Base-by-base conservation (phyloP, 2,888 invertebrate species). In the Agonopterix heracliana region DNA sequence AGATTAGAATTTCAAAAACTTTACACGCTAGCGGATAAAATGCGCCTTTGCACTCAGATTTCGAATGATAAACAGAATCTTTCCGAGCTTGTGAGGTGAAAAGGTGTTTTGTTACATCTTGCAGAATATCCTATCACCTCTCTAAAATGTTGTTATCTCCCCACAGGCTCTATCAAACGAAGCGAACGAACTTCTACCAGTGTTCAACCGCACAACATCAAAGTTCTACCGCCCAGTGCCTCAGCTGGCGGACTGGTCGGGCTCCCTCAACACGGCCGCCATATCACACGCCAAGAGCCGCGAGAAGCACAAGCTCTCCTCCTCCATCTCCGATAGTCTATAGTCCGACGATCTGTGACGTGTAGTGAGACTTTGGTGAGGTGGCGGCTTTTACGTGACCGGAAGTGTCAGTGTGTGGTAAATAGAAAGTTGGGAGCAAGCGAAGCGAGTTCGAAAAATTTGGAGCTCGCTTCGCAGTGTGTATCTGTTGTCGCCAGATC, bases 171-270 rank as follows among this genome's bases (percentile, higher is more conserved):
- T 98, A 50, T 94, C 98, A 2, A 96, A 97, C 81, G 99, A 99
- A 87, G 99, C 99, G 1, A 98, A 97, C 85, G 99, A 99, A 74
- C 89, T 98, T 44, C 89, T 99, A 48, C 99, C 99, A 0, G 95
- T 99, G 56, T 99, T 98, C 91, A 99, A 99, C 86, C 96, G 97
- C 66, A 98, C 98, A 0, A 96, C 98, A 9, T 94, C 95, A 7
- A 95, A 94, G 75, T 96, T 97, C 81, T 99, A 99, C 87, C 90
- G 92, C 48, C 92, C 95, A 0, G 91, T 93, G 2, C 90, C 94
- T 12, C 95, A 94, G 48, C 93, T 95, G 1, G 95, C 94, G 11
- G 98, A 98, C 76, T 98, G 98, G 98, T 95, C 95, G 2, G 87
- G 78, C 1, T 74, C 83, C 0, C 56, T 79, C 0, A 74, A 81